phyloP scores from a whole-genome alignment of 2,113 vertebrate genomes.

The Zootoca vivipara region DNA sequence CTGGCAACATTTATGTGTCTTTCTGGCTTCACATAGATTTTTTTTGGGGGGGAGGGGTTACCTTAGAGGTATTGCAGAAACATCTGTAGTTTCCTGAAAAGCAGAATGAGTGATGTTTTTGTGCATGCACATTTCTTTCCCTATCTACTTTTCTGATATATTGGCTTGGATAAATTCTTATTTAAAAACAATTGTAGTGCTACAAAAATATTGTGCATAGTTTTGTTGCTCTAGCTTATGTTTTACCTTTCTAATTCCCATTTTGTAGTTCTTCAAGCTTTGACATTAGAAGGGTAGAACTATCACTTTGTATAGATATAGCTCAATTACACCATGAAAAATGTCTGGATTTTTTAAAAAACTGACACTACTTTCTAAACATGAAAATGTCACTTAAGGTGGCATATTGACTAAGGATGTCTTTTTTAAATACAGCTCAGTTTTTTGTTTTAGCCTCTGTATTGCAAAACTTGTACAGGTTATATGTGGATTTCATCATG shows the following conservation, averaged over 20 bases:
- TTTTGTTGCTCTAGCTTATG: slow-evolving; percentile 60
- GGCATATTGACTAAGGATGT: slow-evolving; percentile 1
- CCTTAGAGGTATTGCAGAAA: background rate
- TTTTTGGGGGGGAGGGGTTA: background rate
- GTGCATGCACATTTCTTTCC: background rate
- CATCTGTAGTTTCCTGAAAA: slow-evolving; percentile 4
- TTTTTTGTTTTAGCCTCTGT: background rate
- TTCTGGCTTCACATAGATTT: background rate
- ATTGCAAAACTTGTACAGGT: background rate
- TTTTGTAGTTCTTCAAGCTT: slow-evolving; percentile 62
- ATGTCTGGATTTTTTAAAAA: background rate
- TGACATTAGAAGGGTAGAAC: slow-evolving; percentile 45
- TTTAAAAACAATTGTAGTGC: slow-evolving; percentile 3
- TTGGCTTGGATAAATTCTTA: slow-evolving; percentile 20
- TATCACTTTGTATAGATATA: slow-evolving; percentile 46
- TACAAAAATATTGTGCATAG: slow-evolving; percentile 23
- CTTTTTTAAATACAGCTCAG: slow-evolving; percentile 3
- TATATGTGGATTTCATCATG: background rate
- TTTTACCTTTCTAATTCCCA: slow-evolving; percentile 58
- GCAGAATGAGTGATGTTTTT: background rate
- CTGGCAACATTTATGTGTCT: background rate
- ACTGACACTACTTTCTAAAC: slow-evolving; percentile 6
- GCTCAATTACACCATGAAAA: slow-evolving; percentile 10
- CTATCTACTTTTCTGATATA: slow-evolving; percentile 22
- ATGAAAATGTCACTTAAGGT: slow-evolving; percentile 25